phyloP scores from a whole-genome alignment of 23 tunicate genomes.

The Oikopleura vanhoeffeni region DNA sequence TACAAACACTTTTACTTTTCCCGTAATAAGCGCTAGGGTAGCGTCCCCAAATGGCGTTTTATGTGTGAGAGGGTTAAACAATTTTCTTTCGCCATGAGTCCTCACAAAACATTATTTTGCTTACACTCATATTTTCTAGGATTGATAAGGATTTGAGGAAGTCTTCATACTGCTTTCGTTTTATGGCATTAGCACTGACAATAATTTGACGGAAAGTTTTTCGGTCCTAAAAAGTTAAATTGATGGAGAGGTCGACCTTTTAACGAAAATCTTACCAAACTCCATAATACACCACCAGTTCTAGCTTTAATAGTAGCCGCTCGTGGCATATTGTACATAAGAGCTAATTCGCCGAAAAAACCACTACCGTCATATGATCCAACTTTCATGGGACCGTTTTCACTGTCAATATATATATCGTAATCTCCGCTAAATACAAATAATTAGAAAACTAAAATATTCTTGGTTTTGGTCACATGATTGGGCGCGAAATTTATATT shows the following conservation, averaged over 20 bases:
- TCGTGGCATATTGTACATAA: constrained; percentile 90
- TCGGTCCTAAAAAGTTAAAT: constrained; percentile 57
- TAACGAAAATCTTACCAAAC: constrained; percentile 47
- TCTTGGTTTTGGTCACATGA: no score
- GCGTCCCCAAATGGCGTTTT: no score
- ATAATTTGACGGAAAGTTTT: constrained; percentile 67
- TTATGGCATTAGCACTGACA: constrained; percentile 54
- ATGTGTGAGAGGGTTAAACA: no score
- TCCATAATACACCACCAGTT: constrained; percentile 78
- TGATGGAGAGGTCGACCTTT: no score
- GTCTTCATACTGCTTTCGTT: constrained; percentile 73
- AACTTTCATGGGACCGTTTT: constrained; percentile 28
- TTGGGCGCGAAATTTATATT: no score
- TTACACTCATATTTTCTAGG: constrained; percentile 15
- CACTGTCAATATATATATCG: constrained; percentile 41
- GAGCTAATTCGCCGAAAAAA: constrained; percentile 80
- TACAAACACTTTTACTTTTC: no score
- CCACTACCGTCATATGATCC: constrained; percentile 76
- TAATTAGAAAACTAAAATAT: no score
- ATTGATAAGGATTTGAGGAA: constrained; percentile 71
- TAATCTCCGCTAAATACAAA: constrained; percentile 73
- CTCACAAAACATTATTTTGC: constrained; percentile 1
- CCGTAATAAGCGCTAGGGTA: no score
- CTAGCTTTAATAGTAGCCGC: constrained; percentile 74
- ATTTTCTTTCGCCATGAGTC: no score